phyloP scores from a whole-genome alignment of 2,113 vertebrate genomes.

The Monopterus albus region DNA sequence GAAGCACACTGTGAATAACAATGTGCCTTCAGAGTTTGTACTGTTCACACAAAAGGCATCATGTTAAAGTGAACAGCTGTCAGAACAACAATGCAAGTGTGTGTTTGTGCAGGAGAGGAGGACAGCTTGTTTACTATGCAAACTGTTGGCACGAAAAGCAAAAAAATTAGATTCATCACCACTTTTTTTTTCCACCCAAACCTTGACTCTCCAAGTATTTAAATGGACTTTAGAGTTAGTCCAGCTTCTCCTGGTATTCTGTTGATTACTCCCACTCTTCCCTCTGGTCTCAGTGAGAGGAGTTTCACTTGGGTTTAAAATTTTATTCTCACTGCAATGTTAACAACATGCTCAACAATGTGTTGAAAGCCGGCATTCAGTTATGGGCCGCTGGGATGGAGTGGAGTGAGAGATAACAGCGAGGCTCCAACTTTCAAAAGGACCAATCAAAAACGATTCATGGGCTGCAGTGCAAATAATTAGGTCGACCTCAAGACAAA shows the following conservation, averaged over 20 bases:
- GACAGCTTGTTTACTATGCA: neutral
- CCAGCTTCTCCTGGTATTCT: neutral
- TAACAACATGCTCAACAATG: constrained; percentile 1
- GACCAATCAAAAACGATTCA: neutral
- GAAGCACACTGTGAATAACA: neutral
- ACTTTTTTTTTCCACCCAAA: neutral
- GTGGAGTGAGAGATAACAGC: neutral
- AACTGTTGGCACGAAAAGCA: too few species aligned
- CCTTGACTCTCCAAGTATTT: too few species aligned
- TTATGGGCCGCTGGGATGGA: neutral
- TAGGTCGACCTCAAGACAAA: neutral
- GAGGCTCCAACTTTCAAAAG: neutral
- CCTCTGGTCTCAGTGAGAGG: neutral
- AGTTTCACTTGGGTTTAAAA: neutral
- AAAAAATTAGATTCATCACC: neutral
- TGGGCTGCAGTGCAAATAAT: constrained; percentile 1
- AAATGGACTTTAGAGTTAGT: neutral
- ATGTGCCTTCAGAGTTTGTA: too few species aligned
- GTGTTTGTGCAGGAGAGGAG: neutral
- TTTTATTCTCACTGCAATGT: neutral
- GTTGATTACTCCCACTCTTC: neutral
- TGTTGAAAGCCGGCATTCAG: neutral
- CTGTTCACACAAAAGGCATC: too few species aligned
- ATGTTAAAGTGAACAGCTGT: constrained; percentile 18
- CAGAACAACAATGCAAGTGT: neutral